These are phyloP conservation scores for Caranx ignobilis DNA, from an alignment of 2,113 vertebrate species.

Conservation along the genomic window DNA sequence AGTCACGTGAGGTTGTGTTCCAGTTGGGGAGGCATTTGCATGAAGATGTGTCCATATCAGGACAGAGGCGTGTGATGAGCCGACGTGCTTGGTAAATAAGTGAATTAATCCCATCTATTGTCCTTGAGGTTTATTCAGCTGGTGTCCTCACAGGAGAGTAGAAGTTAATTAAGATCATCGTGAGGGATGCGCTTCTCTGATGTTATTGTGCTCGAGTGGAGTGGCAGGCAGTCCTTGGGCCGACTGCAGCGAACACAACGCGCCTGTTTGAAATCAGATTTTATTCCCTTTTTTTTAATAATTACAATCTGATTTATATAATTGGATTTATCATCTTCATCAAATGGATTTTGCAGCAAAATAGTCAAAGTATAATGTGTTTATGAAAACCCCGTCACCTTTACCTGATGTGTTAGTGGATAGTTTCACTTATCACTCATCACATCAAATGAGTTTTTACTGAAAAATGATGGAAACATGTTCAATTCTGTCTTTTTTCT, in stretches of 20 bases:
- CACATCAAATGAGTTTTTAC: neutral
- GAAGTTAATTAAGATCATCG: slow-evolving; percentile 78
- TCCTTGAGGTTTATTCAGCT: slow-evolving; percentile 78
- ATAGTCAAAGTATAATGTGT: neutral
- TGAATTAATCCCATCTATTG: slow-evolving; percentile 77
- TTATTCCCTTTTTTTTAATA: slow-evolving; percentile 28
- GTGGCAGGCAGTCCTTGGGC: slow-evolving; percentile 31
- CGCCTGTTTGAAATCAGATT: slow-evolving; percentile 9
- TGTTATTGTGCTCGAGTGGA: slow-evolving; percentile 37
- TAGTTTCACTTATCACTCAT: slow-evolving; percentile 2
- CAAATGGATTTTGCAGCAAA: neutral
- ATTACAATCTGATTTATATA: slow-evolving; percentile 32
- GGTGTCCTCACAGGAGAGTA: slow-evolving; percentile 69
- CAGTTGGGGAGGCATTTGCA: slow-evolving; percentile 61
- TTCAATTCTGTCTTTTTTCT: neutral
- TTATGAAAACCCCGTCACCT: neutral
- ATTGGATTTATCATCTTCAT: slow-evolving; percentile 22
- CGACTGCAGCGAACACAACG: slow-evolving; percentile 18
- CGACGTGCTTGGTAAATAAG: slow-evolving; percentile 76
- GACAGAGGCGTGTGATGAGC: slow-evolving; percentile 65
- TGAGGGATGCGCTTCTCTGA: slow-evolving; percentile 61
- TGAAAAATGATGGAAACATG: neutral
- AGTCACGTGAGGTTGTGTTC: slow-evolving; percentile 3
- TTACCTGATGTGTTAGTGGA: neutral
- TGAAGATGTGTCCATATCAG: slow-evolving; percentile 57